Evolutionary conservation across 2,113 vertebrate genomes (phyloP), one percentile per base, ranked within the genome.

Genomic region (Psophia crepitans): DNA sequence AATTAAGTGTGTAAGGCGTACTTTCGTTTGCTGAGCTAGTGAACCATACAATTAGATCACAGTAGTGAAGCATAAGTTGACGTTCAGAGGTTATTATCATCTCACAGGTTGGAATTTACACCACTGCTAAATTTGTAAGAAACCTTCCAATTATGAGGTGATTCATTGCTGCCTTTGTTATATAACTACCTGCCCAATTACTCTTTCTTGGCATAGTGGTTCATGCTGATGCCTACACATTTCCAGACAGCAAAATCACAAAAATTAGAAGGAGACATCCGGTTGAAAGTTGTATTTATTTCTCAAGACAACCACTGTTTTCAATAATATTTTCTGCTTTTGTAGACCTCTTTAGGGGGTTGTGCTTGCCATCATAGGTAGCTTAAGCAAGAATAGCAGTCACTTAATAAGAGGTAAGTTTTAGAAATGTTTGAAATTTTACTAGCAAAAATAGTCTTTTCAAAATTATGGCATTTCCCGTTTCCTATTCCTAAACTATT

Each of bases 181-280:
- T 26, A 73, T 69, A 79, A 93, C 51, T 86, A 66, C 63, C 56
- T 64, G 79, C 53, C 89, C 94, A 91, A 92, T 97, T 96, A 98
- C 78, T 96, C 91, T 66, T 87, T 84, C 71, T 96, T 95, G 63
- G 84, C 89, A 73, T 56, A 71, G 89, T 80, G 37, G 57, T 68
- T 95, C 39, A 66, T 69, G 58, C 28, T 74, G 84, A 54, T 49
- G 65, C 85, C 33, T 82, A 56, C 54, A 53, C 28, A 24, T 27
- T 86, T 74, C 80, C 91, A 90, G 14, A 32, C 86, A 94, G 95
- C 22, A 89, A 97, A 96, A 97, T 89, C 32, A 43, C 15, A 84
- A 76, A 83, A 76, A 44, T 89, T 94, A 97, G 28, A 56, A 97
- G 93, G 58, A 19, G 78, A 76, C 13, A 57, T 12, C 20, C 10